These are phyloP conservation scores for Trichopoda pennipes DNA, from an alignment of 2,888 invertebrate genomes.

Conservation along the genomic window DNA sequence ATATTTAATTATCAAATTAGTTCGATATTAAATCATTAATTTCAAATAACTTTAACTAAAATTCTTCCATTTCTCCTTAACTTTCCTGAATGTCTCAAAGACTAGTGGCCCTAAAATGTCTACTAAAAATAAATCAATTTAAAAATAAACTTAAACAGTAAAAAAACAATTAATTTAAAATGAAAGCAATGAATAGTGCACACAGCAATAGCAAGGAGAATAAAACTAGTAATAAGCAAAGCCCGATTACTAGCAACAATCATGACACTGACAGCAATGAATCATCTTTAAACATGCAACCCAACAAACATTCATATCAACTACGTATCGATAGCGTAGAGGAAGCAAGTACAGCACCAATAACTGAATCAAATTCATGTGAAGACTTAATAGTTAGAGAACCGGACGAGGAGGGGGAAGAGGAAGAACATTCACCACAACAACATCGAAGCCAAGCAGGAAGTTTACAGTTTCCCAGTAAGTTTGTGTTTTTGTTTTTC, in stretches of 20 bases:
- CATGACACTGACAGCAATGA: conserved; percentile 20
- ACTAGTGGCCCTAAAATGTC: not conserved
- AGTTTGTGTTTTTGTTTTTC: conserved; percentile 16
- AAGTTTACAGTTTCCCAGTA: conserved; percentile 65
- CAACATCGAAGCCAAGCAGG: conserved; percentile 26
- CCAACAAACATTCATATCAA: conserved; percentile 70
- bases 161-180: conserved; percentile 18
- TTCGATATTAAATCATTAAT: no score
- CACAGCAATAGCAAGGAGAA: conserved; percentile 5
- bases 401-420: conserved; percentile 31
- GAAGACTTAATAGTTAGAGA: conserved; percentile 76
- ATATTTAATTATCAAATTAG: no score
- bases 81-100: not conserved
- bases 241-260: conserved; percentile 25
- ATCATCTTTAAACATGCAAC: conserved; percentile 15
- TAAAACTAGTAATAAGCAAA: conserved; percentile 38
- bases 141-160: not conserved
- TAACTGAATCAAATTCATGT: conserved; percentile 76
- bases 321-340: conserved; percentile 76
- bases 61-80: not conserved
- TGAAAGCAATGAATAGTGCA: conserved; percentile 48
- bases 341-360: conserved; percentile 73
- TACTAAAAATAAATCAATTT: not conserved
- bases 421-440: conserved; percentile 35
- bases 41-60: not conserved